These are phyloP conservation scores for Notospermus geniculatus DNA, from an alignment of 1,140 invertebrate genomes.

Conservation along the genomic window DNA sequence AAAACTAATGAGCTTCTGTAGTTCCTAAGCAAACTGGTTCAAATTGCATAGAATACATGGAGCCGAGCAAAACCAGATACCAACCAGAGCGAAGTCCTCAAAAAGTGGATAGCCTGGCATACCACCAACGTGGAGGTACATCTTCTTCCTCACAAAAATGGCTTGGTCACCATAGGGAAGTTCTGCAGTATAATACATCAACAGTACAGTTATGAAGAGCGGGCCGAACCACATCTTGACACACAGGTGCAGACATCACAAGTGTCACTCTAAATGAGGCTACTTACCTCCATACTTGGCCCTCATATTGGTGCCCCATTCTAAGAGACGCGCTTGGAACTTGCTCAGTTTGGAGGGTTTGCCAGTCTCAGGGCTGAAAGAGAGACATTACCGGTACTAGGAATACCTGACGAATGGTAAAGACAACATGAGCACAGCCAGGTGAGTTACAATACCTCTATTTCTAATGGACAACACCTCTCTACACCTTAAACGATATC, in stretches of 20 bases:
- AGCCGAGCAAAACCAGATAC: neutral
- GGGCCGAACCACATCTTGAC: too few species aligned
- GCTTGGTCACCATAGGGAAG: slow-evolving; percentile 7
- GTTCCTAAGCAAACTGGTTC: too few species aligned
- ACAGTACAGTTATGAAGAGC: too few species aligned
- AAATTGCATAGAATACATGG: neutral
- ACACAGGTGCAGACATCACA: too few species aligned
- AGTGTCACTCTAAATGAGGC: too few species aligned
- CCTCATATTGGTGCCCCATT: slow-evolving; percentile 1
- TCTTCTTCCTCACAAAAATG: neutral
- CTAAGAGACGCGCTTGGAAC: slow-evolving; percentile 2
- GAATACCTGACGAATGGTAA: too few species aligned
- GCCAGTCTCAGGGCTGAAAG: neutral
- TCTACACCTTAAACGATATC: too few species aligned
- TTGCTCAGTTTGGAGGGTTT: neutral
- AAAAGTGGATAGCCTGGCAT: neutral
- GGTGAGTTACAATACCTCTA: too few species aligned
- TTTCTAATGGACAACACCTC: too few species aligned
- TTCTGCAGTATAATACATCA: slow-evolving; percentile 1
- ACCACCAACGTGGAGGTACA: neutral
- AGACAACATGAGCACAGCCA: too few species aligned
- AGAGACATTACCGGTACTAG: neutral
- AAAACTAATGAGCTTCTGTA: neutral
- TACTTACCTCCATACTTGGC: slow-evolving; percentile 3
- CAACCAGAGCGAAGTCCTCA: slow-evolving; percentile 6